phyloP scores from a whole-genome alignment of 1,140 invertebrate species.

The Ceratitis capitata region DNA sequence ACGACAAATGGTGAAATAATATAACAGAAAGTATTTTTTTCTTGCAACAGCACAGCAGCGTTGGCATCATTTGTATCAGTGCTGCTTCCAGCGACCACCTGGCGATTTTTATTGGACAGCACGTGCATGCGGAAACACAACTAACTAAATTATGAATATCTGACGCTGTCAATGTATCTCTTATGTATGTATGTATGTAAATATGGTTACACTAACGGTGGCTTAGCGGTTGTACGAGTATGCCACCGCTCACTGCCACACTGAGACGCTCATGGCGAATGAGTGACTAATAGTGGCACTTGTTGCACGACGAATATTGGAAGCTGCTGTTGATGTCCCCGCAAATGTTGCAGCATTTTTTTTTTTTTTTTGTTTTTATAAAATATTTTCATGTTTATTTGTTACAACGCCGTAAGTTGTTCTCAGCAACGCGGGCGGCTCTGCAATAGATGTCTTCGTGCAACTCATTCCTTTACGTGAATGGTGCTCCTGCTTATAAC shows the following conservation, averaged over 20 bases:
- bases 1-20: no score
- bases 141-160: conserved; percentile 31
- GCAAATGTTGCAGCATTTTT: background rate
- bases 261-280: background rate
- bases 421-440: background rate
- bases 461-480: background rate
- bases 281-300: conserved; percentile 20
- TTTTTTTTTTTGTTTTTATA: background rate
- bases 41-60: background rate
- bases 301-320: background rate
- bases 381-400: background rate
- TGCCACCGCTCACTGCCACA: background rate
- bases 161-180: background rate
- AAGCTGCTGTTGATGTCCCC: background rate
- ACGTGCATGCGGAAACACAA: conserved; percentile 26
- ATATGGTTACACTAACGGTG: background rate
- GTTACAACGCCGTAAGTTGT: background rate
- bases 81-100: conserved; percentile 26
- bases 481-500: background rate
- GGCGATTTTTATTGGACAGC: background rate
- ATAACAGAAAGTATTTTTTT: no score
- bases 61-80: conserved; percentile 9
- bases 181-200: background rate
- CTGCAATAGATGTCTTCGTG: background rate
- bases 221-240: background rate